These are phyloP conservation scores for Cecropterus lyciades DNA, from an alignment of 1,140 invertebrate species.

Conservation along the genomic window DNA sequence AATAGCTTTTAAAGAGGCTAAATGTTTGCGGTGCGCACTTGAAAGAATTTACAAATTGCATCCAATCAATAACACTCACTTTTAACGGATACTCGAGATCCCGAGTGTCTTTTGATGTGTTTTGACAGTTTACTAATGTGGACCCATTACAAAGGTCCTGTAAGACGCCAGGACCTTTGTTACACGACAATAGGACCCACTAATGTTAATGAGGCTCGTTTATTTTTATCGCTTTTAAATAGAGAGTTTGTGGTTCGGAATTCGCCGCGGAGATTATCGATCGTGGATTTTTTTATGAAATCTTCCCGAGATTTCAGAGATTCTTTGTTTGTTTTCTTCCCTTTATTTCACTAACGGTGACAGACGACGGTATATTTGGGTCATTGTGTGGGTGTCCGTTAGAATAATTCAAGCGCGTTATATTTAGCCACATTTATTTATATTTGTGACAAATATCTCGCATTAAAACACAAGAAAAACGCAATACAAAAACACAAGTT, in stretches of 20 bases:
- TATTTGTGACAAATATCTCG: neutral
- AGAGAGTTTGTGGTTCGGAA: constrained; percentile 67
- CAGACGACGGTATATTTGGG: constrained; percentile 27
- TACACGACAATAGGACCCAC: constrained; percentile 61
- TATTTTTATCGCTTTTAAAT: constrained; percentile 80
- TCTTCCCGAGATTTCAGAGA: constrained; percentile 42
- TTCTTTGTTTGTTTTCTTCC: constrained; percentile 19
- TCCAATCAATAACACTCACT: constrained; percentile 70
- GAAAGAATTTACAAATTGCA: constrained; percentile 77
- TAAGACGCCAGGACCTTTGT: constrained; percentile 65
- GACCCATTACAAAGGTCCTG: constrained; percentile 67
- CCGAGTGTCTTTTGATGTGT: constrained; percentile 76
- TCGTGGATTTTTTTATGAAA: constrained; percentile 23
- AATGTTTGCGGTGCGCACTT: constrained; percentile 60
- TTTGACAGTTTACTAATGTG: constrained; percentile 83
- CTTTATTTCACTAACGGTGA: constrained; percentile 29
- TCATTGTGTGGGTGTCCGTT: constrained; percentile 27
- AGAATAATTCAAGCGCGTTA: constrained; percentile 25
- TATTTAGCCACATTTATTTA: constrained; percentile 24
- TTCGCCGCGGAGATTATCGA: constrained; percentile 66
- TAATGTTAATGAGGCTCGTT: constrained; percentile 78
- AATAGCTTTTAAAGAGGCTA: constrained; percentile 54
- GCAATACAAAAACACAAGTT: too few species aligned
- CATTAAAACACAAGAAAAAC: too few species aligned
- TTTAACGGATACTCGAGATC: constrained; percentile 55